Base-by-base conservation (phyloP, 1,140 invertebrate species). In the Drosophila nigrodunni region DNA sequence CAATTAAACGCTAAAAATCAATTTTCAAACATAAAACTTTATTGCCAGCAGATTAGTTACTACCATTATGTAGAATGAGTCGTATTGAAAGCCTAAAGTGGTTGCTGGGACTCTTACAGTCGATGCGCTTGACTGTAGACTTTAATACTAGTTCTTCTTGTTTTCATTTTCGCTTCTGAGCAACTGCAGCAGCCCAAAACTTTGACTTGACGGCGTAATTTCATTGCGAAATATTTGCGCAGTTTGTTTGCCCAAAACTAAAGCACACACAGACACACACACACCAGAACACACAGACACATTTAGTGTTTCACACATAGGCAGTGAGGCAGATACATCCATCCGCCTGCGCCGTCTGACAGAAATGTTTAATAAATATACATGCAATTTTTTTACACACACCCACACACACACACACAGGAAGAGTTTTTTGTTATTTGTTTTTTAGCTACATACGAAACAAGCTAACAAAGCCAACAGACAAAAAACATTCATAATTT, bases 121-220 rank as follows among this genome's bases (percentile, higher is more conserved):
- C 25, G 3, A 30, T 46, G 44, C 13, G 13, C 9, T 50, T 3
- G 4, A 18, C 18, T 30, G 46, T 66, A 59, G 15, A 44, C 30
- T 13, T 67, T 50, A 18, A 18, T 35, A 34, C 46, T 39, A 34
- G 7, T 37, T 80, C 59, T 59, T 77, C 72, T 75, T 76, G 60
- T 64, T 79, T 72, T 47, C 41, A 37, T 59, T 66, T 62, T 49
- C 59, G 59, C 46, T 68, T 65, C 52, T 43, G 49, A 57, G 52
- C 44, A 18, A 37, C 52, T 64, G 34, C 13, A 68, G 52, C 21
- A 43, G 46, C 18, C 50, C 61, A 85, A 86, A 86, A 87, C 71
- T 86, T 86, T 87, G 82, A 86, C 82, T 86, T 86, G 79, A 82
- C 78, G 82, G 82, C 79, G 82, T 86, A 86, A 86, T 86, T 86